phyloP scores from a whole-genome alignment of 2,888 invertebrate species.

The Drosophila kuntzei region DNA sequence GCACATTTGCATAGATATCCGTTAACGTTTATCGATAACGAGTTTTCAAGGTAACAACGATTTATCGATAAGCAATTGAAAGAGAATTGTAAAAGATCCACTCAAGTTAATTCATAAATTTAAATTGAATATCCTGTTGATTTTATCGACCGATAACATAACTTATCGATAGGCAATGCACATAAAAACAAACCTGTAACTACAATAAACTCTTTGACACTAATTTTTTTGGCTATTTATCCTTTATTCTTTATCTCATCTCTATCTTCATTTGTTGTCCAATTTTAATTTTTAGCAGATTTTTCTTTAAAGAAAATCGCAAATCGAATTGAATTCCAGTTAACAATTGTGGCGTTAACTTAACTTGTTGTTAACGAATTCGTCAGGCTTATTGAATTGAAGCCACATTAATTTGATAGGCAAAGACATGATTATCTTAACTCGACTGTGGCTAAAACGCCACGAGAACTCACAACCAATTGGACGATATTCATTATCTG shows the following conservation, averaged over 20 bases:
- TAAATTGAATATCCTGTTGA: background rate
- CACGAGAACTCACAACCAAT: slow-evolving; percentile 3
- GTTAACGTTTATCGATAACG: slow-evolving; percentile 3
- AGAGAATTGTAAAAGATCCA: background rate
- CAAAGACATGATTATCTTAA: slow-evolving; percentile 3
- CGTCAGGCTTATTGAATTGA: slow-evolving; percentile 13
- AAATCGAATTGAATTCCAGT: background rate
- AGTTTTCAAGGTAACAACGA: background rate
- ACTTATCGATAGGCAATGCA: background rate
- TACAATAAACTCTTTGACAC: too few species aligned
- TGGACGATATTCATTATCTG: slow-evolving; percentile 18
- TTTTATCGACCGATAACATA: background rate
- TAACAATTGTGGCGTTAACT: background rate
- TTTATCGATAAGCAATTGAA: background rate
- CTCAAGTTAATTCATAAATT: too few species aligned
- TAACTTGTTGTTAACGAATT: slow-evolving; percentile 3
- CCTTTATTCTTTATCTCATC: too few species aligned
- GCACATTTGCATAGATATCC: slow-evolving; percentile 9
- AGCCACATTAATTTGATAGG: slow-evolving; percentile 12
- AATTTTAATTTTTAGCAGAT: background rate
- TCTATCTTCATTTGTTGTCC: too few species aligned
- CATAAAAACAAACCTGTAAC: too few species aligned
- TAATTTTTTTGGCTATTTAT: too few species aligned
- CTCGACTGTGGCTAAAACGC: background rate
- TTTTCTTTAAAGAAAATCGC: background rate